Percentiles rank a stretch among this genome's conserved stretches.
Evolutionary conservation across 2,888 invertebrate species (phyloP).

Genomic region (Meiosimyza platycephala): DNA sequence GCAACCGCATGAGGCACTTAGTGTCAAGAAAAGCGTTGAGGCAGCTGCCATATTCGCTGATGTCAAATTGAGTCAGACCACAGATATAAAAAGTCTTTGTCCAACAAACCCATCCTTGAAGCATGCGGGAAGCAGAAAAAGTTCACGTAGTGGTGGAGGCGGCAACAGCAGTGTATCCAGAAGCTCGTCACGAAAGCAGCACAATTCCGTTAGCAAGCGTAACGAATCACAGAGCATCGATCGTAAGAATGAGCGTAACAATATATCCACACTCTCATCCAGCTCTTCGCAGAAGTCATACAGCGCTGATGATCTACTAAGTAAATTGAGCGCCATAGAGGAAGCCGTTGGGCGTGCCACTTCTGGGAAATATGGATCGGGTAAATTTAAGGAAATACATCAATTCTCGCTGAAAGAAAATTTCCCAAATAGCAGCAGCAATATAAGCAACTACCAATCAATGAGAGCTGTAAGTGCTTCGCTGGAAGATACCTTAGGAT

Average conservation of each 20-base stretch:
- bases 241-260: constrained; percentile 49
- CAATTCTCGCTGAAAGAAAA: constrained; percentile 39
- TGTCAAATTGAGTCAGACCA: constrained; percentile 77
- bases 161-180: constrained; percentile 53
- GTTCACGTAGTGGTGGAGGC: constrained; percentile 37
- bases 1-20: constrained; percentile 76
- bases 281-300: constrained; percentile 57
- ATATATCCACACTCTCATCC: constrained; percentile 44
- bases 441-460: constrained; percentile 60
- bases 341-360: constrained; percentile 50
- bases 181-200: constrained; percentile 48
- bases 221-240: constrained; percentile 59
- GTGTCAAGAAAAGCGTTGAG: constrained; percentile 89
- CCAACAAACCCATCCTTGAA: constrained; percentile 39
- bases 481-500: constrained; percentile 68
- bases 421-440: constrained; percentile 47
- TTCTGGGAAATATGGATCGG: constrained; percentile 53
- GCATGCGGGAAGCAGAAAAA: constrained; percentile 27
- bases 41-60: constrained; percentile 88
- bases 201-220: background rate
- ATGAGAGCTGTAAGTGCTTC: constrained; percentile 66
- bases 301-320: constrained; percentile 62
- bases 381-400: constrained; percentile 43
- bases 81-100: constrained; percentile 72
- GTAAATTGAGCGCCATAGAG: constrained; percentile 61